A percentile compares a stretch with the other conserved stretches of the same genome.
Evolutionary conservation across 64 coral and sea anemone genomes (phyloP).

Genomic region (Montipora capricornis): DNA sequence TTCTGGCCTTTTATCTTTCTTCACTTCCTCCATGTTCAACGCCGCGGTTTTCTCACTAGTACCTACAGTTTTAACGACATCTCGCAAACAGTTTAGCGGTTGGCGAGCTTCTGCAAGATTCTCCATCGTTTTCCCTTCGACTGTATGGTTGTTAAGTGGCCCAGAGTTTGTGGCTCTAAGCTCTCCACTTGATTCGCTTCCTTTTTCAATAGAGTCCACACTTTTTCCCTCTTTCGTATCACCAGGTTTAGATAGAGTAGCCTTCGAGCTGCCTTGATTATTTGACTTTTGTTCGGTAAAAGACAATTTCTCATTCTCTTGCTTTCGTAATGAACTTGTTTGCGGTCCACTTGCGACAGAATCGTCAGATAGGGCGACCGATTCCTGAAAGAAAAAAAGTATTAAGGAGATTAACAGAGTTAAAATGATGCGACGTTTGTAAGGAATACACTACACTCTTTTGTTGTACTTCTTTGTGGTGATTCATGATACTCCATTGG

Average conservation of each 20-base stretch:
- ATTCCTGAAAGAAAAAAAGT: background rate
- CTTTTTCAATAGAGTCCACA: background rate
- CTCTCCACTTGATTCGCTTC: background rate
- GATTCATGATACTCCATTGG: too few species aligned
- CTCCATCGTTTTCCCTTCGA: background rate
- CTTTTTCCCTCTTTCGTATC: background rate
- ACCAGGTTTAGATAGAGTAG: background rate
- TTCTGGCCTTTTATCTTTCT: background rate
- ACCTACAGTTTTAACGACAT: slow-evolving; percentile 6
- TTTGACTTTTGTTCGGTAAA: background rate
- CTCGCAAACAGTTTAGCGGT: background rate
- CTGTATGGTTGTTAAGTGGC: background rate
- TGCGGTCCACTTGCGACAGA: background rate
- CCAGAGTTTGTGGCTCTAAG: background rate
- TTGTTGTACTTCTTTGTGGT: background rate
- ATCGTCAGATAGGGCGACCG: background rate
- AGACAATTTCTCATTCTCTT: background rate
- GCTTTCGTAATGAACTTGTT: background rate
- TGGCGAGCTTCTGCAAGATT: slow-evolving; percentile 18
- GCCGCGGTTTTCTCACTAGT: background rate
- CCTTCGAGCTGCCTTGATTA: background rate
- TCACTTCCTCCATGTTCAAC: background rate
- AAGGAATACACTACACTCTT: background rate
- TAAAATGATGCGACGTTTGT: background rate
- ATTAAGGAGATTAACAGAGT: background rate